These are phyloP conservation scores for Ptilorrhoa leucosticta DNA, from an alignment of 2,113 vertebrate species.

Conservation along the genomic window DNA sequence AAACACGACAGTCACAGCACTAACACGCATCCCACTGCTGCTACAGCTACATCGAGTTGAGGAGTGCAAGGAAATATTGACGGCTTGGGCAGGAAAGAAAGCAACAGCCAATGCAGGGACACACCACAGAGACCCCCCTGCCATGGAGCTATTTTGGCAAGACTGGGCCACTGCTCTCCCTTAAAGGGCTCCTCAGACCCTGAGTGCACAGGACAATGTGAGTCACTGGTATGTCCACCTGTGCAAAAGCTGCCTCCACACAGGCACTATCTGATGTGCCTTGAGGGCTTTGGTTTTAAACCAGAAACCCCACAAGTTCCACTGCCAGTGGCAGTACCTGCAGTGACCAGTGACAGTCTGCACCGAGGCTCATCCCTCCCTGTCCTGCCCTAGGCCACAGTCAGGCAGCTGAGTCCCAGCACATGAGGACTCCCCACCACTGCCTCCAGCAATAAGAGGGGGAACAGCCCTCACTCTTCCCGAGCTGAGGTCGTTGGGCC, in stretches of 20 bases:
- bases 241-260: background rate
- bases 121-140: accelerated
- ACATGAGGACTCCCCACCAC: background rate
- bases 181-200: background rate
- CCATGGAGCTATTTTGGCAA: accelerated
- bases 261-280: background rate
- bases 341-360: background rate
- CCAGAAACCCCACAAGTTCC: background rate
- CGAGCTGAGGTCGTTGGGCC: accelerated
- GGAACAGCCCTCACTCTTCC: background rate
- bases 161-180: background rate
- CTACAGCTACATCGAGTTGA: background rate
- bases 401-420: background rate
- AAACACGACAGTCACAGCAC: background rate
- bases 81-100: background rate
- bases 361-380: background rate
- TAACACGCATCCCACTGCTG: background rate
- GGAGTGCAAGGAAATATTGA: background rate
- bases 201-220: accelerated
- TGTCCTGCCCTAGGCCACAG: background rate
- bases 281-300: background rate
- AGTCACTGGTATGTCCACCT: background rate
- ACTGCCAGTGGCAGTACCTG: background rate
- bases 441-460: background rate
- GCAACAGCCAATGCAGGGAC: background rate